These are phyloP conservation scores for Branchellion lobata DNA, from an alignment of 2,888 invertebrate species.

Conservation along the genomic window DNA sequence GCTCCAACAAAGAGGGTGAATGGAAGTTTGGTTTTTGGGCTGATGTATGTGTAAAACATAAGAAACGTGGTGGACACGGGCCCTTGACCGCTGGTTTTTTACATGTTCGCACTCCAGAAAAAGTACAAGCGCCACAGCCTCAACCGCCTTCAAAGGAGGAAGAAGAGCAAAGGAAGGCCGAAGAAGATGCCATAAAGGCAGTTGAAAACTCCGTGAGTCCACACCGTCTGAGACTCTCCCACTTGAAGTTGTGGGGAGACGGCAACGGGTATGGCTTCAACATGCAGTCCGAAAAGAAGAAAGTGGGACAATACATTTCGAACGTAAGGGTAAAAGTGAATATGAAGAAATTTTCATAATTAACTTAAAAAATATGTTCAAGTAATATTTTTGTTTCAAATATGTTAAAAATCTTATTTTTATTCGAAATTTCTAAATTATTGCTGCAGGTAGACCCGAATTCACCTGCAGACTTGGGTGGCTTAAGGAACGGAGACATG, in stretches of 20 bases:
- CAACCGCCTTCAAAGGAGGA: not conserved
- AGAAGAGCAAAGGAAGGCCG: not conserved
- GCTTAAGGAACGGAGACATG: constrained; percentile 46
- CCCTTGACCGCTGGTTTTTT: no score
- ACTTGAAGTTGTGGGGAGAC: constrained; percentile 40
- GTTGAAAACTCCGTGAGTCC: not conserved
- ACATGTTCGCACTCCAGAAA: no score
- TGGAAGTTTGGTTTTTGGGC: no score
- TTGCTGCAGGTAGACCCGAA: constrained; percentile 43
- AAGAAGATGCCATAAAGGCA: not conserved
- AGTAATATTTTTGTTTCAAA: no score
- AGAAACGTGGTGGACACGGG: no score
- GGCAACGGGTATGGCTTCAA: constrained; percentile 47
- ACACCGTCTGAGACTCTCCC: constrained; percentile 40
- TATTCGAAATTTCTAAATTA: no score
- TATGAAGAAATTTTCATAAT: no score
- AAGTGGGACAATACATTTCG: constrained; percentile 46
- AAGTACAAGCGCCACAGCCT: not conserved
- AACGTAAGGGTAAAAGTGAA: constrained; percentile 16
- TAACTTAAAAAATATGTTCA: no score
- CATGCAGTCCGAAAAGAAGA: constrained; percentile 46
- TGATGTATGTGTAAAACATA: no score
- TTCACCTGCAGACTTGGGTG: constrained; percentile 47
- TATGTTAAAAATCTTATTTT: no score
- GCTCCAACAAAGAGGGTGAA: no score